Percentiles rank a stretch among this genome's conserved stretches.
Conservation (phyloP, 30 jellyfish, hydroid and myxozoan genomes). For the Haliclystus octoradiatus region DNA sequence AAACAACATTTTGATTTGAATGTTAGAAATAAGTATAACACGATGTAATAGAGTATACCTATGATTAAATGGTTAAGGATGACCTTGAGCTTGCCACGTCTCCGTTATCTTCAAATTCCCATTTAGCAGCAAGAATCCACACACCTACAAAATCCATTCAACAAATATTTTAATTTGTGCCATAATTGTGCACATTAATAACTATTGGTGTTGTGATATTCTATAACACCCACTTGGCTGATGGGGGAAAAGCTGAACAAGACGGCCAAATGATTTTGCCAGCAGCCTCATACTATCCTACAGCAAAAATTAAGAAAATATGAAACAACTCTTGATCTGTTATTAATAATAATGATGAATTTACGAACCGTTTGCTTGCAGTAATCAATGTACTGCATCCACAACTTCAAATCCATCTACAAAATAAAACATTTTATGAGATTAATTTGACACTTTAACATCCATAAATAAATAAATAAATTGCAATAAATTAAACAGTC, state of each 20-base stretch:
- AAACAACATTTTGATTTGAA: too few relatives aligned
- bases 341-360: neutral
- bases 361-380: slow-evolving; percentile 72
- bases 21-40: too few relatives aligned
- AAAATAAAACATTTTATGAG: neutral
- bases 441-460: neutral
- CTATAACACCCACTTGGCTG: slow-evolving; percentile 47
- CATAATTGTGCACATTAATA: too few relatives aligned
- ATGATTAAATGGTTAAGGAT: too few relatives aligned
- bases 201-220: too few relatives aligned
- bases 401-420: slow-evolving; percentile 58
- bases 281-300: slow-evolving; percentile 36
- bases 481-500: too few relatives aligned
- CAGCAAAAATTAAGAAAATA: neutral
- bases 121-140: slow-evolving; percentile 87
- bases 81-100: slow-evolving; percentile 82
- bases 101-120: slow-evolving; percentile 68
- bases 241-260: slow-evolving; percentile 51
- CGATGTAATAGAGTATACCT: too few relatives aligned
- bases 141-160: slow-evolving; percentile 35
- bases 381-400: slow-evolving; percentile 87
- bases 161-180: too few relatives aligned
- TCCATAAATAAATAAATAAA: too few relatives aligned
- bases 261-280: slow-evolving; percentile 56
- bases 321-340: neutral